phyloP scores from a whole-genome alignment of 1,140 invertebrate species.

The Drosophila ficusphila region DNA sequence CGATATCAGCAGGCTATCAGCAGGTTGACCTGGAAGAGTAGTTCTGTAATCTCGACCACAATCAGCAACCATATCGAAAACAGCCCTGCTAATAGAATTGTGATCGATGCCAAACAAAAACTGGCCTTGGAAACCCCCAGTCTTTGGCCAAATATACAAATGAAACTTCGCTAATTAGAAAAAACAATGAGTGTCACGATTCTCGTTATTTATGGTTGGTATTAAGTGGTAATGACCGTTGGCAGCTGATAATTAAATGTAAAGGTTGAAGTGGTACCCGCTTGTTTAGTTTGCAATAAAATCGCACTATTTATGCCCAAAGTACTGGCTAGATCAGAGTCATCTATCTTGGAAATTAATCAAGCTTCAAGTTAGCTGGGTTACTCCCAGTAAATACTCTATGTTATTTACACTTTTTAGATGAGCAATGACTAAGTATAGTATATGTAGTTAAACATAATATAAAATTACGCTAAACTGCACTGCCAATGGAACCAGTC shows the following conservation, averaged over 20 bases:
- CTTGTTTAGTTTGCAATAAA: conserved; percentile 3
- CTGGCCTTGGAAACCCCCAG: neutral
- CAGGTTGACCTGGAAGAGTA: conserved; percentile 10
- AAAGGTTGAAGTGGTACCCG: conserved; percentile 23
- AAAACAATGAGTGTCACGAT: conserved; percentile 4
- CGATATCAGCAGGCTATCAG: conserved; percentile 10
- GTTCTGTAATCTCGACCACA: neutral
- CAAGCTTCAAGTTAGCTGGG: neutral
- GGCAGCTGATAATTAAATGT: neutral
- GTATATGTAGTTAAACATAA: too few species aligned
- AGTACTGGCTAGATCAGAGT: neutral
- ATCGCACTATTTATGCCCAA: conserved; percentile 2
- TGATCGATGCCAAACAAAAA: neutral
- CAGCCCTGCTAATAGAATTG: neutral
- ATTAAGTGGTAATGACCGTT: conserved; percentile 1
- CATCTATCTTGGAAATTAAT: neutral
- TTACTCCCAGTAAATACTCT: too few species aligned
- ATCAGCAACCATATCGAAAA: neutral
- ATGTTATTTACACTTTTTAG: too few species aligned
- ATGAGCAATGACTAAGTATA: neutral
- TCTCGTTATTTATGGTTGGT: neutral
- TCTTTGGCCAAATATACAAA: neutral
- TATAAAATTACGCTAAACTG: neutral
- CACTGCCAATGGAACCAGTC: neutral
- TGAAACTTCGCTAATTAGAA: neutral